A percentile compares a stretch with the other conserved stretches of the same genome.
Conservation (phyloP, 2,888 invertebrate species). For the Pheosia tremula region DNA sequence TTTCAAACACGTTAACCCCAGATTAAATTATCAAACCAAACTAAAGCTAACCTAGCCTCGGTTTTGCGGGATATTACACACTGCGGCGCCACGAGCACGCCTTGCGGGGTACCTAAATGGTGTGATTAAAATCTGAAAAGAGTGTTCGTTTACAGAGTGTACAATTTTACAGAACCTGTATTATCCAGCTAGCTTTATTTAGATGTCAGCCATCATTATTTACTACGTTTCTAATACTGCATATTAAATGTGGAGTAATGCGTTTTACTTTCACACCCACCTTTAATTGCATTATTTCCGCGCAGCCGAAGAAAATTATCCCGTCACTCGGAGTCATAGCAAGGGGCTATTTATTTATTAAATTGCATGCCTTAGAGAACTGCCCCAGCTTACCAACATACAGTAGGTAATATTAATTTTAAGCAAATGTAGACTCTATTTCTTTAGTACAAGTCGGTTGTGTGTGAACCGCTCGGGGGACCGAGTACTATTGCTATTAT, state of each 20-base stretch:
- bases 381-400: conserved; percentile 9
- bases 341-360: conserved; percentile 45
- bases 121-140: background rate
- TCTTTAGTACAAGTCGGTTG: background rate
- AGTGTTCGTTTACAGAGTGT: background rate
- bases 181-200: too few relatives aligned
- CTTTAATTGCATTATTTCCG: conserved; percentile 22
- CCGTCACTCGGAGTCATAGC: conserved; percentile 27
- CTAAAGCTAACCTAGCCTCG: background rate
- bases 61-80: background rate
- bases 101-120: background rate
- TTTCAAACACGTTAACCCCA: too few relatives aligned
- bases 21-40: background rate
- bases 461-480: background rate
- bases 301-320: conserved; percentile 34
- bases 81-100: background rate
- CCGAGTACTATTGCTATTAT: conserved; percentile 32
- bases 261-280: background rate
- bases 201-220: too few relatives aligned
- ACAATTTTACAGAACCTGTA: background rate
- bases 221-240: too few relatives aligned
- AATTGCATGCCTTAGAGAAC: conserved; percentile 42
- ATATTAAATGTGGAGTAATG: background rate
- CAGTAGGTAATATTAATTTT: background rate
- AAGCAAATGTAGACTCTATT: conserved; percentile 10